Conservation (phyloP, 2,797 vertebrate species). For the Silurus lanzhouensis region DNA sequence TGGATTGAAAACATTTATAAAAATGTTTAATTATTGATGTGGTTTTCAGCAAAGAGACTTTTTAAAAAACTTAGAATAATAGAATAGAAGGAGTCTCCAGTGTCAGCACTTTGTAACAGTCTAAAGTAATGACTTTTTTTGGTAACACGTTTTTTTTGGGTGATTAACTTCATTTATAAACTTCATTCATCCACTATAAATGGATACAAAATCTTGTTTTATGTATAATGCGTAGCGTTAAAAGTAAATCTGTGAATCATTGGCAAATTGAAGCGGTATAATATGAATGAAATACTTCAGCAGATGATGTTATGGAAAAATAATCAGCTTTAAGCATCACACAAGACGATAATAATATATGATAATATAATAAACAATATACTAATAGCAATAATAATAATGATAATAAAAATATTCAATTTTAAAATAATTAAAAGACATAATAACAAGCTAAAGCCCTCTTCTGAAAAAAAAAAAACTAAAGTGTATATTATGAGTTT, state of each 20-base stretch:
- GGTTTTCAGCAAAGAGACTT: not conserved
- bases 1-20: not conserved
- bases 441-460: not conserved
- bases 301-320: not conserved
- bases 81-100: not conserved
- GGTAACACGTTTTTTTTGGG: not conserved
- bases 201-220: too few relatives aligned
- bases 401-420: not conserved
- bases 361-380: not conserved
- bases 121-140: not conserved
- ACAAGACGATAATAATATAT: not conserved
- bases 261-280: not conserved
- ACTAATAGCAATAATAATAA: not conserved
- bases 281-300: not conserved
- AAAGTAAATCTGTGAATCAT: not conserved
- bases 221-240: too few relatives aligned
- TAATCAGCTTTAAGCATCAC: not conserved
- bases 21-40: not conserved
- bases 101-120: not conserved
- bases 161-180: not conserved
- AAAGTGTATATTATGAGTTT: too few relatives aligned
- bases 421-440: not conserved
- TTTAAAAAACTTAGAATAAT: too few relatives aligned
- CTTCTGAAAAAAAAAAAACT: not conserved
- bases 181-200: too few relatives aligned